Evolutionary conservation across 2,797 vertebrate genomes (phyloP).

Genomic region (Perodicticus potto): DNA sequence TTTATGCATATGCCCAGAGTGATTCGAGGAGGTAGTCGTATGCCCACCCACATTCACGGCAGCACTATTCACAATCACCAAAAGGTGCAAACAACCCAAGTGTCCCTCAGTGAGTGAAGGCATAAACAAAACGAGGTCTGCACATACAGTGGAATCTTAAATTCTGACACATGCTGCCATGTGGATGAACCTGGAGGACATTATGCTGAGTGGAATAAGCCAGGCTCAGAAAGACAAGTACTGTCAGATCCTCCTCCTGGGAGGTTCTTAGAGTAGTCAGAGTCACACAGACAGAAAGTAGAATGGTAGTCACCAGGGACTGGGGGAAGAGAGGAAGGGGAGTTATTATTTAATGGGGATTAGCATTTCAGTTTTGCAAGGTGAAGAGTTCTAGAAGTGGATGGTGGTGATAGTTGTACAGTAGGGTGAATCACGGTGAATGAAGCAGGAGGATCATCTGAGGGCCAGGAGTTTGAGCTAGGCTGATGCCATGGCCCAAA

Average conservation of each 20-base stretch:
- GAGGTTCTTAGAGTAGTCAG: background rate
- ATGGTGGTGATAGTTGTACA: no score
- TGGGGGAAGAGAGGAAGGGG: background rate
- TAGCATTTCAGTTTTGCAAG: background rate
- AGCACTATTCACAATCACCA: background rate
- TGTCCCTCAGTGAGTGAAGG: fast-evolving
- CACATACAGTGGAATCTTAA: background rate
- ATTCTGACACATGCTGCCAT: background rate
- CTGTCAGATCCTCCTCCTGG: no score
- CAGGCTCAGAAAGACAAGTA: no score
- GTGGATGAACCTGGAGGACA: no score
- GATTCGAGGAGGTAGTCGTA: fast-evolving
- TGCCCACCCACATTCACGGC: fast-evolving
- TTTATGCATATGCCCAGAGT: background rate
- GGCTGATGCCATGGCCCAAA: background rate
- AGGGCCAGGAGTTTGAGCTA: no score
- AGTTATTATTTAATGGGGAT: background rate
- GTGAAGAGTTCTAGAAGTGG: background rate
- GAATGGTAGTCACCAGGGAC: background rate
- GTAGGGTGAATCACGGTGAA: no score
- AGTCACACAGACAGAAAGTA: background rate
- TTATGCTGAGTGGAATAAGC: no score
- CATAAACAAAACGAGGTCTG: fast-evolving
- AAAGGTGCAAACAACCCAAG: background rate
- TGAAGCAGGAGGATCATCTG: no score